Base-by-base conservation (phyloP, 2,797 vertebrate genomes). In the Hirundo rustica region DNA sequence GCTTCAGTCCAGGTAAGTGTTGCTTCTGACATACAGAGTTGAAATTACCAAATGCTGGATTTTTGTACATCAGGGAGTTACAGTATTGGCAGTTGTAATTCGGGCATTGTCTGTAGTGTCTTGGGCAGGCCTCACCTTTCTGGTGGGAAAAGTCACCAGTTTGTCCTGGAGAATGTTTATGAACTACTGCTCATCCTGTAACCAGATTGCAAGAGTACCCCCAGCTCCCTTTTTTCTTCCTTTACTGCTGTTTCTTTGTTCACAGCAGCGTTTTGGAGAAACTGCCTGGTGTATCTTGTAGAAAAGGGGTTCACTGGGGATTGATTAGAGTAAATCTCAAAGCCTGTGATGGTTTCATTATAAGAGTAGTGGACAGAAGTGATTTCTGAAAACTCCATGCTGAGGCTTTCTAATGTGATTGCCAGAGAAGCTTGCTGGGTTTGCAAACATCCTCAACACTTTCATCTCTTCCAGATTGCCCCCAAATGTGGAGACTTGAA, bases 311-410 rank as follows among this genome's bases (percentile, higher is more conserved):
- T 32, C 38, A 2, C 9, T 17, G 26, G 14, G 23, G 15, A 4
- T n/a, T 40, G 15, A 5, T 45, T 10, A 18, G 1, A 40, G 3
- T 25, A 40, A 54, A 45, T 16, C 5, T 6, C 26, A 75, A 95
- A 97, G 98, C 98, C 98, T 44, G 27, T 99, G 99, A 98, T 98
- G 98, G 94, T 95, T 71, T 67, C 51, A 34, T 60, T 5, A 93
- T 40, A 98, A 99, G 99, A 99, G 99, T 99, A 99, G 99, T 99
- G 98, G 99, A 98, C 99, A 99, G 99, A 98, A 98, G 84, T 60
- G 73, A 96, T 99, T 99, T 99, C 99, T 99, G 99, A 99, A 19
- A 87, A 92, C 72, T 54, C 23, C 5, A 0, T 75, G 78, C 99
- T 99, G 99, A 99, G 98, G 98, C 98, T 97, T 96, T 34, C 45